Evolutionary conservation across 2,888 invertebrate species (phyloP).

Genomic region (Noctua comes): DNA sequence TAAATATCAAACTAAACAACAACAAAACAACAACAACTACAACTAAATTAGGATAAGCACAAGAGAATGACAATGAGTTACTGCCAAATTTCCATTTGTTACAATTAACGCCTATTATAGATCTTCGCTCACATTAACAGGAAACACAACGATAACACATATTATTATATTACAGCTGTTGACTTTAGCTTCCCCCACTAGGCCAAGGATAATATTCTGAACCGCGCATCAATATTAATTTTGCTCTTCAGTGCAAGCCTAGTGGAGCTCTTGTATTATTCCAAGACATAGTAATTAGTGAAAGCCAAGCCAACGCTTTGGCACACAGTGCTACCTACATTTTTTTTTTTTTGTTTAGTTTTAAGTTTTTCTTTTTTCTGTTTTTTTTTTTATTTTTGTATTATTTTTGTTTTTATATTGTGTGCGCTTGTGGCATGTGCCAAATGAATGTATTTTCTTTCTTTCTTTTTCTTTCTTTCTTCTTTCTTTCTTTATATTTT

Average conservation of each 20-base stretch:
- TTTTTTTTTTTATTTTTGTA: too few species aligned
- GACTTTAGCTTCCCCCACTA: conserved; percentile 46
- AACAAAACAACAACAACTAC: too few species aligned
- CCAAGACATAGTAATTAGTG: conserved; percentile 76
- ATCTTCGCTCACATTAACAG: conserved; percentile 13
- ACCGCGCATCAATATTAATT: conserved; percentile 80
- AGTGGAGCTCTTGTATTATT: conserved; percentile 70
- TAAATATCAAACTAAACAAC: too few species aligned
- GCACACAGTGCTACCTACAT: too few species aligned
- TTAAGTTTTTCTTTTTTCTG: too few species aligned
- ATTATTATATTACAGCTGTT: conserved; percentile 57
- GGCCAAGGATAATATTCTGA: conserved; percentile 73
- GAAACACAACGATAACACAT: conserved; percentile 42
- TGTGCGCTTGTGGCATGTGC: too few species aligned
- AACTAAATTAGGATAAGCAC: neutral
- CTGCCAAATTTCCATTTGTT: neutral
- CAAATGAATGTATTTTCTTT: too few species aligned
- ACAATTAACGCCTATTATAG: conserved; percentile 1
- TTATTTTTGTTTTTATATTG: too few species aligned
- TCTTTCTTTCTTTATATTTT: too few species aligned
- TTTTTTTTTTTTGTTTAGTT: too few species aligned
- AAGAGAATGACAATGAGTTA: neutral
- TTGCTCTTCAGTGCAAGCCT: conserved; percentile 70
- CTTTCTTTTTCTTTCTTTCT: too few species aligned
- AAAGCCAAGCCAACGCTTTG: conserved; percentile 61